These are phyloP conservation scores for Aleiodes testaceus DNA, from an alignment of 2,888 invertebrate species.

Conservation along the genomic window DNA sequence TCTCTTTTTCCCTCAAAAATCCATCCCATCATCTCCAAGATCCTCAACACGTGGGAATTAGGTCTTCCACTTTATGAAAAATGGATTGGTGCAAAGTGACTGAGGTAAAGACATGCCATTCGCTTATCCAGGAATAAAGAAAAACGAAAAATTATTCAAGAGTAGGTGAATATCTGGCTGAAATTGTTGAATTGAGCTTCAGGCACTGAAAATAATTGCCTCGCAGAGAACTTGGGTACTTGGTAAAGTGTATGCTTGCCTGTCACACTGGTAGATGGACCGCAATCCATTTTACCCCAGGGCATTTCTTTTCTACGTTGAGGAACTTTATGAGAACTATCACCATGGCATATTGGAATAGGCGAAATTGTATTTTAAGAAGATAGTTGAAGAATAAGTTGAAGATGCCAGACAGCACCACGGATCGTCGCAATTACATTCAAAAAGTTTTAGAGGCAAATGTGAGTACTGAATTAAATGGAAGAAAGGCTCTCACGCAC, in stretches of 20 bases:
- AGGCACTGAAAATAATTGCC: constrained; percentile 43
- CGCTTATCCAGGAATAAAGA: no score
- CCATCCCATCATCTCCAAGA: no score
- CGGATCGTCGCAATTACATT: constrained; percentile 8
- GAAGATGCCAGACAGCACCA: background rate
- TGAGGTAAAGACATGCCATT: no score
- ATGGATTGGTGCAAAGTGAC: no score
- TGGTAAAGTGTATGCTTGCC: constrained; percentile 44
- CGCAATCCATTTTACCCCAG: constrained; percentile 48
- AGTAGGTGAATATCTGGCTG: background rate
- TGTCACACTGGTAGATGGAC: constrained; percentile 54
- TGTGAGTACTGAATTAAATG: background rate
- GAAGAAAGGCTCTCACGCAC: constrained; percentile 22
- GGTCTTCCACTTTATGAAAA: no score
- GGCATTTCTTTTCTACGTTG: constrained; percentile 36
- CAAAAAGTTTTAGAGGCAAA: background rate
- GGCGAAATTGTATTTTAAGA: constrained; percentile 9
- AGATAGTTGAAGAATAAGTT: no score
- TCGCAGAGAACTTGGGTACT: constrained; percentile 12
- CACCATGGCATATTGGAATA: constrained; percentile 3
- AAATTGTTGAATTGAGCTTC: constrained; percentile 26
- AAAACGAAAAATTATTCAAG: background rate
- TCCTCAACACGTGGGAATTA: no score
- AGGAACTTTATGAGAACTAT: constrained; percentile 10
- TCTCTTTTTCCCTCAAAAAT: no score